Evolutionary conservation across 2,113 vertebrate genomes (phyloP), one percentile per base, ranked within the genome.

Genomic region (Odobenus rosmarus): DNA sequence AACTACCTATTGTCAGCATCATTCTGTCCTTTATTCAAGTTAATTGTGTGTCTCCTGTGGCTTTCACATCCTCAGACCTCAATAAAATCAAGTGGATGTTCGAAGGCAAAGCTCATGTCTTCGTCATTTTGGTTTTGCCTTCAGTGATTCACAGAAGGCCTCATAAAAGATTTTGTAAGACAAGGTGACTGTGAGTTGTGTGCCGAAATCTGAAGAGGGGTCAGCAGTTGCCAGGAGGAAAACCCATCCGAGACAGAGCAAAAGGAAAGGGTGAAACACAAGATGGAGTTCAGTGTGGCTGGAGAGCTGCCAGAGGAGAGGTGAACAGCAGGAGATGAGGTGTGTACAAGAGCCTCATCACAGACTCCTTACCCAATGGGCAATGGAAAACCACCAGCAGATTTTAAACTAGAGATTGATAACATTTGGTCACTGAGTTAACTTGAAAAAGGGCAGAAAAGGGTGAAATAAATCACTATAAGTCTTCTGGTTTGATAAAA

Each of bases 251-350:
- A 79, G 33, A 36, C 1, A 53, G 28, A 74, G n/a, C 23, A 72
- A 42, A 85, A 24, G 14, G 31, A 36, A 69, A 36, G 26, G 1
- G 5, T 42, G 14, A 59, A 42, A 51, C 3, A 9, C 0, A 0
- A 13, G 8, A 4, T 1, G 19, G 3, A 76, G 28, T 6, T 19
- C 11, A 0, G 2, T 23, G 0, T 2, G n/a, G 59, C 14, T 26
- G 3, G 0, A 46, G 24, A 1, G 0, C 0, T 18, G 5, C 33
- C 2, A 0, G 6, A 31, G 24, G 13, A 18, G 11, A 19, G 5
- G 21, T 2, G 2, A 24, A 15, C 18, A 3, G 19, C 12, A 42
- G 12, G 39, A 26, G 39, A 74, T 39, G 71, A 46, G 23, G 39
- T 15, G 62, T 7, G 6, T 64, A 33, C 28, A 64, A 55, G 55